A percentile compares a stretch with the other conserved stretches of the same genome.
Conservation (phyloP, 2,888 invertebrate genomes). For the Melanostoma scalare region DNA sequence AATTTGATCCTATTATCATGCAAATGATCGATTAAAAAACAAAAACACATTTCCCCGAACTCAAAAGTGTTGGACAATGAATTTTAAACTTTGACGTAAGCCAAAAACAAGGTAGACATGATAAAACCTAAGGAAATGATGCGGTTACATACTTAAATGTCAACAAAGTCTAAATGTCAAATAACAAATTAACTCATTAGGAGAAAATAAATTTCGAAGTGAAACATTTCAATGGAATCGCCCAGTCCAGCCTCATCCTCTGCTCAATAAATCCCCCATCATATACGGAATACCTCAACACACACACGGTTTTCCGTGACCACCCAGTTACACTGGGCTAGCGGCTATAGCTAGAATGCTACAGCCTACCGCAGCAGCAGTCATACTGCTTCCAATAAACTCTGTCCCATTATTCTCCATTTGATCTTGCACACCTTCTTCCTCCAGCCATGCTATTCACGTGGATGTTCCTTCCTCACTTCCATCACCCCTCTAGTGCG, state of each 20-base stretch:
- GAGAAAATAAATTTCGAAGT: conserved; percentile 60
- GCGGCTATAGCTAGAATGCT: conserved; percentile 18
- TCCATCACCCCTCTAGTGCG: conserved; percentile 15
- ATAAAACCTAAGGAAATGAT: conserved; percentile 8
- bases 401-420: conserved; percentile 64
- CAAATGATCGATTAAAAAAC: conserved; percentile 54
- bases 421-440: conserved; percentile 47
- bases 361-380: conserved; percentile 66
- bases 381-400: conserved; percentile 50
- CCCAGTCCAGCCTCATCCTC: conserved; percentile 36
- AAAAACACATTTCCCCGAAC: conserved; percentile 15
- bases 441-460: conserved; percentile 4
- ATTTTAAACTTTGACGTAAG: conserved; percentile 33
- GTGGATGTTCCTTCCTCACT: neutral
- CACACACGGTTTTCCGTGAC: conserved; percentile 43
- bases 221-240: conserved; percentile 42
- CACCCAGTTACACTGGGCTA: conserved; percentile 64
- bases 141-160: conserved; percentile 41
- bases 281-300: conserved; percentile 53
- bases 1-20: conserved; percentile 68
- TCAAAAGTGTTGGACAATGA: conserved; percentile 31
- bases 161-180: conserved; percentile 66
- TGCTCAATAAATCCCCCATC: conserved; percentile 62
- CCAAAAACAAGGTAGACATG: conserved; percentile 5
- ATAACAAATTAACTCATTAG: conserved; percentile 73